phyloP scores from a whole-genome alignment of 2,113 vertebrate species.

The Chelonoidis abingdonii region DNA sequence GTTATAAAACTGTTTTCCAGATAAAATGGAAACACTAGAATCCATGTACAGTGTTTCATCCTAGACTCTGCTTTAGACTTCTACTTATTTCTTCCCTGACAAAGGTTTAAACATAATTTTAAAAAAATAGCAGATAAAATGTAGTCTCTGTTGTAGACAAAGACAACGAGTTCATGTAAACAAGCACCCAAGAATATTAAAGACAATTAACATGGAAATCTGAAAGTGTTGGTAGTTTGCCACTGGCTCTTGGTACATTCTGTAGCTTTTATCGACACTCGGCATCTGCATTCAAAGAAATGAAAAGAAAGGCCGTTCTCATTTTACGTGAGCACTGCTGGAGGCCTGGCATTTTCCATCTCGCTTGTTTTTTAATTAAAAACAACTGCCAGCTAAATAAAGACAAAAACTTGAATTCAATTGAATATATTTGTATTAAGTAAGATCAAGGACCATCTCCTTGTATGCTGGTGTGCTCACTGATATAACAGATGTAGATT shows the following conservation, averaged over 20 bases:
- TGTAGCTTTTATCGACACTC: constrained; percentile 49
- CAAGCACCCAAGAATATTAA: constrained; percentile 60
- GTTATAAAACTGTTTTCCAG: constrained; percentile 5
- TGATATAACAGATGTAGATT: background rate
- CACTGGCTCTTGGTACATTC: constrained; percentile 26
- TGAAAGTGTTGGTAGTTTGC: constrained; percentile 38
- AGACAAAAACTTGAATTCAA: constrained; percentile 62
- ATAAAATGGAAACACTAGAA: background rate
- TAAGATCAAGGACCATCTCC: background rate
- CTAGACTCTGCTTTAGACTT: background rate
- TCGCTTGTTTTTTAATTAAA: constrained; percentile 72
- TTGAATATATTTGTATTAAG: constrained; percentile 35
- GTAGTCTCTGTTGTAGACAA: constrained; percentile 41
- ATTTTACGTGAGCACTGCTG: constrained; percentile 53
- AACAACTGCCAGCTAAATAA: constrained; percentile 66
- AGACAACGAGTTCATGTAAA: constrained; percentile 53
- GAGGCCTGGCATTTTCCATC: constrained; percentile 58
- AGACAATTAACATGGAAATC: constrained; percentile 60
- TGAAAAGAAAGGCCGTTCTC: constrained; percentile 57
- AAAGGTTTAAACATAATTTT: constrained; percentile 53
- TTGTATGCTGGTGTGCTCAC: background rate
- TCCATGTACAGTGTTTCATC: background rate
- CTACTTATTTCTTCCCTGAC: constrained; percentile 27
- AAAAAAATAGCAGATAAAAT: constrained; percentile 41
- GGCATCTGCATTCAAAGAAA: constrained; percentile 39